Evolutionary conservation across 2,113 vertebrate genomes (phyloP), one percentile per base, ranked within the genome.

Genomic region (Bos javanicus): DNA sequence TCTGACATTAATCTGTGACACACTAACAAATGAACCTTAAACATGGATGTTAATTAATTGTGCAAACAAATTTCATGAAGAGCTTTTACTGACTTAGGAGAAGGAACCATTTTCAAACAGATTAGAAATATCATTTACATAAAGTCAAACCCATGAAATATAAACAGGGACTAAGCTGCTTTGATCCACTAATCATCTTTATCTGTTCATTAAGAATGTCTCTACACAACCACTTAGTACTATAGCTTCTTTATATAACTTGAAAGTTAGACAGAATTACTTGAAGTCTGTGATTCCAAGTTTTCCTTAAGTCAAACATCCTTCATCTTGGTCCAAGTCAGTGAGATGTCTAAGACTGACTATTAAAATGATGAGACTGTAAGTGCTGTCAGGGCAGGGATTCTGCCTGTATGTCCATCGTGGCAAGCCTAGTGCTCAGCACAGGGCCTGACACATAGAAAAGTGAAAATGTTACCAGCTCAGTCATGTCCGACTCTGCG

Each of bases 61-160:
- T 62, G 95, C 95, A 97, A 98, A 98, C 96, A 97, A 90, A 97
- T 97, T 97, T 96, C 74, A 85, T 25, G n/a, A 94, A 43, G 90
- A 84, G 74, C 1, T 0, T 60, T 92, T 67, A 59, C 97, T 81
- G 95, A 94, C 80, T 96, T 76, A 71, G 87, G 39, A 84, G 59
- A 97, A 95, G 95, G 88, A 96, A 16, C 50, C 94, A 39, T 96
- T 96, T 95, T 93, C 96, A 97, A 94, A 97, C 52, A 98, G 95
- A 98, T 97, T 92, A 97, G 39, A 85, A 59, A 43, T 76, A 90
- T 95, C 92, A 90, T 96, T 96, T 96, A 90, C 95, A 87, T 87
- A 88, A 23, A 98, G 87, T 90, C 80, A 87, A 90, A 90, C 90
- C 87, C 84, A 14, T 76, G 92, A 74, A 91, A 92, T 84, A 62